A percentile compares a stretch with the other conserved stretches of the same genome.
phyloP scores from a whole-genome alignment of 1,140 invertebrate species.

The Drosophila sechellia region DNA sequence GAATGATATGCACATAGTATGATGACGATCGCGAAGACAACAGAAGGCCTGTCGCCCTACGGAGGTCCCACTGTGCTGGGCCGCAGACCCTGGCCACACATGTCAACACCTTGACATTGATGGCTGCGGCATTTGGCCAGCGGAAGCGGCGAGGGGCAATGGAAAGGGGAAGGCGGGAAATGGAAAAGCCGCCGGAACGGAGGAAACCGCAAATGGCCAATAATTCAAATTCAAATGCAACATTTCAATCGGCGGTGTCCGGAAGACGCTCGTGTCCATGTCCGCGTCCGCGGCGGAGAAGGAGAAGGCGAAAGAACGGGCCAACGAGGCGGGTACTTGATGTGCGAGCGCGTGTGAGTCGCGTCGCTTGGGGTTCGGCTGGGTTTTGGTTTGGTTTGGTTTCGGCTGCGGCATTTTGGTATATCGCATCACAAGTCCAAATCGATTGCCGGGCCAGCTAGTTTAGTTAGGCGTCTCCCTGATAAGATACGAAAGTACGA shows the following conservation, averaged over 20 bases:
- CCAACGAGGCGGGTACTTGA: conserved; percentile 8
- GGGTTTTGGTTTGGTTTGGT: conserved; percentile 8
- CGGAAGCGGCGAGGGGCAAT: conserved; percentile 3
- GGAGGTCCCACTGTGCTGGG: neutral
- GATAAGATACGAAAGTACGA: conserved; percentile 62
- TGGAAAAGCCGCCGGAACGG: conserved; percentile 1
- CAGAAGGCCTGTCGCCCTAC: neutral
- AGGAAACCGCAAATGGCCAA: conserved; percentile 41
- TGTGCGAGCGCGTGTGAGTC: conserved; percentile 9
- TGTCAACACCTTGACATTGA: conserved; percentile 60
- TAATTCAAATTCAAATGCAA: conserved; percentile 49
- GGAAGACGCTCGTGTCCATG: conserved; percentile 12
- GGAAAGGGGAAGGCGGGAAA: neutral
- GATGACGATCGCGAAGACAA: too few relatives aligned
- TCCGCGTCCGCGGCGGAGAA: neutral
- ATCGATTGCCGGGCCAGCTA: conserved; percentile 73
- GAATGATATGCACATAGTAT: too few relatives aligned
- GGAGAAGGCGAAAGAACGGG: conserved; percentile 5
- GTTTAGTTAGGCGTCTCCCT: conserved; percentile 71
- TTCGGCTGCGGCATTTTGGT: neutral
- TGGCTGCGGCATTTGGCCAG: conserved; percentile 36
- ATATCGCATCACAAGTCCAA: conserved; percentile 65
- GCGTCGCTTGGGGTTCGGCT: too few relatives aligned
- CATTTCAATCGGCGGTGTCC: conserved; percentile 39
- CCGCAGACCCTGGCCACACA: conserved; percentile 6